phyloP scores from a whole-genome alignment of 1,140 invertebrate species.

The Pseudomyrmex concolor region DNA sequence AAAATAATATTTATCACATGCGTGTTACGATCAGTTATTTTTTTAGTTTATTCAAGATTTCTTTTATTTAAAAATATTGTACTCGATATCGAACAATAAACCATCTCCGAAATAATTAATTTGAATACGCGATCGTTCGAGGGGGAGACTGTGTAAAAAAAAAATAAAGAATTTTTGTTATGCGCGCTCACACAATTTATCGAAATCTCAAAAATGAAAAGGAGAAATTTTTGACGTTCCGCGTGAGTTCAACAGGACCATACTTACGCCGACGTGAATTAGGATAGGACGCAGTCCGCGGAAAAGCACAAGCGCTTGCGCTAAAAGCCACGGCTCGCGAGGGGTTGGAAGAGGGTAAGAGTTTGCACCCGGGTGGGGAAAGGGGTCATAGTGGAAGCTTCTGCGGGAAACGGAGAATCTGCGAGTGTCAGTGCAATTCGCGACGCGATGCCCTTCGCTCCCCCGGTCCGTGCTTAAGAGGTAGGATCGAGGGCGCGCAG shows the following conservation, averaged over 20 bases:
- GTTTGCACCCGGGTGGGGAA: conserved; percentile 60
- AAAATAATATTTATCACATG: neutral
- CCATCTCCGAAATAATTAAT: neutral
- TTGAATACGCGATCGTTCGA: neutral
- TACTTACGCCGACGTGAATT: conserved; percentile 75
- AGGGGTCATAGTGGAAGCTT: conserved; percentile 73
- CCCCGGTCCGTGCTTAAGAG: conserved; percentile 50
- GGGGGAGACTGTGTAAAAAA: neutral
- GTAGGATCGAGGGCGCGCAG: conserved; percentile 53
- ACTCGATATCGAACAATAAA: neutral
- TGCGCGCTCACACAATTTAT: conserved; percentile 39
- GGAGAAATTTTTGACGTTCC: conserved; percentile 56
- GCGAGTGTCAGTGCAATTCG: conserved; percentile 80
- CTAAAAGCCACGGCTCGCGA: conserved; percentile 69
- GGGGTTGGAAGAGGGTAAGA: conserved; percentile 73
- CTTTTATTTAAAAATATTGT: no score
- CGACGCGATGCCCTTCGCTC: conserved; percentile 78
- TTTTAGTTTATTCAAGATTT: neutral
- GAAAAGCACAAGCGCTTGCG: conserved; percentile 77
- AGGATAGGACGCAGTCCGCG: conserved; percentile 74
- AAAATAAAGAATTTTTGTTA: neutral
- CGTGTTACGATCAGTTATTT: neutral
- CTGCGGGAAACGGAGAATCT: conserved; percentile 77
- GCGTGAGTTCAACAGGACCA: conserved; percentile 51
- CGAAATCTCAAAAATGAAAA: conserved; percentile 47